Conservation (phyloP, 2,797 vertebrate species). For the Psittacula derbiana region DNA sequence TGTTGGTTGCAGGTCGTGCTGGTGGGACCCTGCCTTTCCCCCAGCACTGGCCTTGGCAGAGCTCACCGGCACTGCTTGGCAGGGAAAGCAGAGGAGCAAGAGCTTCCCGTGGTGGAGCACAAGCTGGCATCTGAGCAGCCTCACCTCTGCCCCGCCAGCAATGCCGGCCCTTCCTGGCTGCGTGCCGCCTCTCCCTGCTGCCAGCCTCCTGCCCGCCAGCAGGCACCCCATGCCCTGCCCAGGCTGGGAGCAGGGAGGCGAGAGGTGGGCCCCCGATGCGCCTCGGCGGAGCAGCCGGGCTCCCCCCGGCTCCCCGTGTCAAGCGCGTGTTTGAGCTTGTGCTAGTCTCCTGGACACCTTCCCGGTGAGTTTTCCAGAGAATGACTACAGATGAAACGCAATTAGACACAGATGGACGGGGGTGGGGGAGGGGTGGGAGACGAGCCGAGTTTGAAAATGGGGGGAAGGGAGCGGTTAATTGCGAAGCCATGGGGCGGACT, state of each 20-base stretch:
- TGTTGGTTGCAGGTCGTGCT: accelerated
- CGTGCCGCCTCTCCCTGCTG: not conserved
- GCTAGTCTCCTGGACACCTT: constrained; percentile 34
- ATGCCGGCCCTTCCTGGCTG: not conserved
- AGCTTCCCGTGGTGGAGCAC: not conserved
- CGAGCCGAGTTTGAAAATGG: constrained; percentile 14
- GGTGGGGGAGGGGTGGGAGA: constrained; percentile 35
- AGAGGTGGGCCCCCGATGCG: not conserved
- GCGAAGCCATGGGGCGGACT: constrained; percentile 1
- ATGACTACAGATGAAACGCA: constrained; percentile 63
- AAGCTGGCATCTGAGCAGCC: not conserved
- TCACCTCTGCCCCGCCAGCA: not conserved
- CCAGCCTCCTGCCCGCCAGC: not conserved
- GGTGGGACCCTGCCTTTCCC: not conserved
- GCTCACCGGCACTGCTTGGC: not conserved
- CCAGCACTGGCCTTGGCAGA: not conserved
- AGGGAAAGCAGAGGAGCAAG: not conserved
- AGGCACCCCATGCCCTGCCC: not conserved
- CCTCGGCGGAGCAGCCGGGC: not conserved
- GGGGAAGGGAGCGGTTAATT: constrained; percentile 48
- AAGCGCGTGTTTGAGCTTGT: constrained; percentile 43
- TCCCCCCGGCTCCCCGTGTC: not conserved
- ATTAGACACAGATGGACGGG: constrained; percentile 62
- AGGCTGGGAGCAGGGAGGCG: not conserved
- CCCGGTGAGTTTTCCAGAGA: constrained; percentile 46